Evolutionary conservation across 2,797 vertebrate species (phyloP), one percentile per base, ranked within the genome.

Genomic region (Rhynchonycteris naso): DNA sequence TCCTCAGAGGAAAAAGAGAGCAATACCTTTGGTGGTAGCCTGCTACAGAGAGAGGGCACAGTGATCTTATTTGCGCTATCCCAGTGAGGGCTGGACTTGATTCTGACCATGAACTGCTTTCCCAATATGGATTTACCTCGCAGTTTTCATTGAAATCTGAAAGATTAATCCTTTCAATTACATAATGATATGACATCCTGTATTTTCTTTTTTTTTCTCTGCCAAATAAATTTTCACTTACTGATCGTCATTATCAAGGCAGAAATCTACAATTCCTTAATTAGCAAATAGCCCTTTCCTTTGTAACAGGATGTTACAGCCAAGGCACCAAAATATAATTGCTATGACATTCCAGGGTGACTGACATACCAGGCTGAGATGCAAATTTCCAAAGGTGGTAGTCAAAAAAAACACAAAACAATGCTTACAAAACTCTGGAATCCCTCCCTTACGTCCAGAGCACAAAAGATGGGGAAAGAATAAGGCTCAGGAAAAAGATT

Each of bases 261-360:
- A 95, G 71, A 96, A 95, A 91, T n/a, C 56, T 4, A 47, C 28
- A 93, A 54, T 80, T 87, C 61, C 88, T 80, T 56, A 72, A 66
- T 76, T 59, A 91, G 68, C 47, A 75, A 84, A 78, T 47, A 61
- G 28, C 3, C 16, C 6, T 92, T 69, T 47, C 58, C 28, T 90
- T 86, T 88, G 11, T 50, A 93, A 79, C 28, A 95, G 1, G 10
- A 84, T 68, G 10, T 65, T 72, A 19, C 28, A 75, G 61, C 21
- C 28, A 87, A 61, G 7, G 1, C 30, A 89, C 4, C 24, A 15
- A 59, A 81, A 90, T 68, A 90, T 38, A 68, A 78, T 58, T 76
- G 13, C 61, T 81, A 43, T 26, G n/a, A 81, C 30, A 81, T 63
- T 92, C 7, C 85, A 69, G 69, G n/a, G 10, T 88, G 15, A 88